A percentile compares a stretch with the other conserved stretches of the same genome.
phyloP scores from a whole-genome alignment of 92 coral and sea anemone species.

The Epizoanthus fatuus region DNA sequence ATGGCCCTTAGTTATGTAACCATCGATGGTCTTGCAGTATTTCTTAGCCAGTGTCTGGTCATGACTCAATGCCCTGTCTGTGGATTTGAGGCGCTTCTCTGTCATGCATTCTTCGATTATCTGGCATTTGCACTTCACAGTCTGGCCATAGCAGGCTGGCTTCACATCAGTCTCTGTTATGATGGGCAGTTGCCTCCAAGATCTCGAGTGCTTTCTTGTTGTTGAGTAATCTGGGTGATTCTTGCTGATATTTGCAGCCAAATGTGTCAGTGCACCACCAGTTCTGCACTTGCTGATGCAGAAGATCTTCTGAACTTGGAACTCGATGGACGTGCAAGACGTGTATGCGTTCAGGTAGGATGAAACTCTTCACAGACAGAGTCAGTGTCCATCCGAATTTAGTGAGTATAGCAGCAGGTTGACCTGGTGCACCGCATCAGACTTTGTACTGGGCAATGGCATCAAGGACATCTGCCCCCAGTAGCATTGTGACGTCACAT shows the following conservation, averaged over 20 bases:
- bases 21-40: slow-evolving; percentile 64
- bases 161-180: slow-evolving; percentile 50
- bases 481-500: slow-evolving; percentile 53
- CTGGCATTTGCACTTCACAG: slow-evolving; percentile 49
- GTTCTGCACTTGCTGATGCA: slow-evolving; percentile 52
- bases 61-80: slow-evolving; percentile 55
- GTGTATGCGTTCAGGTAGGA: slow-evolving; percentile 40
- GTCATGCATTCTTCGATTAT: slow-evolving; percentile 50
- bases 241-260: slow-evolving; percentile 53
- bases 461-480: slow-evolving; percentile 63
- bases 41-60: slow-evolving; percentile 63
- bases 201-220: slow-evolving; percentile 68
- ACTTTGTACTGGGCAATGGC: slow-evolving; percentile 20
- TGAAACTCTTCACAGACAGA: slow-evolving; percentile 55
- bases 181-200: slow-evolving; percentile 48
- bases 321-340: slow-evolving; percentile 56
- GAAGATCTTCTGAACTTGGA: slow-evolving; percentile 48
- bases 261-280: slow-evolving; percentile 76
- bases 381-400: slow-evolving; percentile 79
- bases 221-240: slow-evolving; percentile 42
- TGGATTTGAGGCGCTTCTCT: slow-evolving; percentile 61
- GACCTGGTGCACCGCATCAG: neutral
- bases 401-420: slow-evolving; percentile 34
- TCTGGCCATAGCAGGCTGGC: slow-evolving; percentile 69
- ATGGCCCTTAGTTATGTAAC: slow-evolving; percentile 59